phyloP scores from a whole-genome alignment of 2,797 vertebrate species.

The Vespertilio murinus region DNA sequence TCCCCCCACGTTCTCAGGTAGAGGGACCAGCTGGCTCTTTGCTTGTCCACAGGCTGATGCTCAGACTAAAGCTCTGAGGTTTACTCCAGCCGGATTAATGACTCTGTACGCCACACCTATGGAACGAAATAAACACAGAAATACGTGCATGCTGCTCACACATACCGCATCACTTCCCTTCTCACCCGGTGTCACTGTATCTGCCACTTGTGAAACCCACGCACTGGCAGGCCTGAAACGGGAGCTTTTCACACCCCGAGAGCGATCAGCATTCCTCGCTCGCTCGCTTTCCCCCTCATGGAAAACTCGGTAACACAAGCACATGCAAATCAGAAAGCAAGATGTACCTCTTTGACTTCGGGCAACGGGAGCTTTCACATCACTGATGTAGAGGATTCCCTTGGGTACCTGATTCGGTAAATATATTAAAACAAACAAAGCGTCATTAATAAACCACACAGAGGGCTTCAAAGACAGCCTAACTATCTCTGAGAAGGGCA shows the following conservation, averaged over 20 bases:
- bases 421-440: constrained; percentile 88
- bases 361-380: constrained; percentile 87
- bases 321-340: constrained; percentile 78
- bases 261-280: background rate
- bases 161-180: background rate
- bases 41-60: background rate
- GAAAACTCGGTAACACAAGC: constrained; percentile 54
- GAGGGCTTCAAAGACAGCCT: constrained; percentile 59
- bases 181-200: background rate
- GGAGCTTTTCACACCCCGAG: background rate
- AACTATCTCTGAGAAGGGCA: constrained; percentile 60
- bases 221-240: background rate
- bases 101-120: background rate
- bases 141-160: background rate
- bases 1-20: background rate
- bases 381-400: constrained; percentile 89
- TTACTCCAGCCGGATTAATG: background rate
- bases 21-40: background rate
- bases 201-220: background rate
- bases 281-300: background rate
- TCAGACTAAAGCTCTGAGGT: background rate
- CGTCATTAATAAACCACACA: constrained; percentile 82
- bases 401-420: constrained; percentile 88
- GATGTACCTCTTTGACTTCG: constrained; percentile 86
- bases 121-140: background rate